These are phyloP conservation scores for Epirrhoe alternata DNA, from an alignment of 2,888 invertebrate genomes.

Conservation along the genomic window DNA sequence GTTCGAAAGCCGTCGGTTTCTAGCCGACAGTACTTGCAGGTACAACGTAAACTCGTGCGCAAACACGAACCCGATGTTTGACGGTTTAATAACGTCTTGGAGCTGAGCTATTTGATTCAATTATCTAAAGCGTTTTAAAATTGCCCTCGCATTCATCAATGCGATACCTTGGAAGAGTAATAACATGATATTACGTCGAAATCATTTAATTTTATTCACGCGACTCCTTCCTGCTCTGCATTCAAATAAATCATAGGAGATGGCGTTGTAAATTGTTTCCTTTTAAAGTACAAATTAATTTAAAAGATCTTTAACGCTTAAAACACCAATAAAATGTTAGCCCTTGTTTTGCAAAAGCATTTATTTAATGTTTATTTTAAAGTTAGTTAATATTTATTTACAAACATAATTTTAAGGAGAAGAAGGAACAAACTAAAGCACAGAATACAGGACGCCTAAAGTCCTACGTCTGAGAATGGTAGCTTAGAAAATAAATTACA, in stretches of 20 bases:
- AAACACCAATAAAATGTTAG: no score
- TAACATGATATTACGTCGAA: conserved; percentile 37
- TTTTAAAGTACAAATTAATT: not conserved
- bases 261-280: not conserved
- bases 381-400: not conserved
- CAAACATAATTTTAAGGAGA: no score
- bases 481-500: no score
- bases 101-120: conserved; percentile 64
- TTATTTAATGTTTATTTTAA: not conserved
- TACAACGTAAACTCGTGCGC: conserved; percentile 43
- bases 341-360: no score
- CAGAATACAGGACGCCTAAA: no score
- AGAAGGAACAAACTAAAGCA: no score
- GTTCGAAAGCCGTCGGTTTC: conserved; percentile 61
- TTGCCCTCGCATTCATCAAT: conserved; percentile 58
- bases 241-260: conserved; percentile 22
- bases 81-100: conserved; percentile 57
- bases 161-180: conserved; percentile 39
- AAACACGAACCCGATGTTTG: conserved; percentile 46
- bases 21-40: conserved; percentile 37
- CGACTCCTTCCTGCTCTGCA: conserved; percentile 40
- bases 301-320: not conserved
- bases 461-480: no score
- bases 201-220: conserved; percentile 30
- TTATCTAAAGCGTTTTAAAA: conserved; percentile 59